Evolutionary conservation across 2,113 vertebrate genomes (phyloP).

Genomic region (Plecturocebus donacophilus): DNA sequence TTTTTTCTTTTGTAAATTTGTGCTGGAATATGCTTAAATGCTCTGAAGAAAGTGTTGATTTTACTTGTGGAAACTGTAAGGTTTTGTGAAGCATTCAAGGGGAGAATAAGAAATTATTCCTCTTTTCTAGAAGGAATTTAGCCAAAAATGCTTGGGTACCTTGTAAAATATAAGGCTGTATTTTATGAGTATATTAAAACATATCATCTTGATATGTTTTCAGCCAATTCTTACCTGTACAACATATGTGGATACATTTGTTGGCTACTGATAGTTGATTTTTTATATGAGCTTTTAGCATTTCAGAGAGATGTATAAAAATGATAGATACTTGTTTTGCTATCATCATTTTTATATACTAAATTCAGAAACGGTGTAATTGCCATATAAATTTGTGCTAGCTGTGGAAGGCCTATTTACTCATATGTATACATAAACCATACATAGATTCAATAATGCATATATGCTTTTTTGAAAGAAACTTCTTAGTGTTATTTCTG

Average conservation of each 20-base stretch:
- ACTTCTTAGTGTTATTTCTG: not conserved
- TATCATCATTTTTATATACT: too few relatives aligned
- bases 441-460: not conserved
- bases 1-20: constrained; percentile 74
- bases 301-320: too few relatives aligned
- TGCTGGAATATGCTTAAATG: constrained; percentile 77
- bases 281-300: not conserved
- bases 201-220: not conserved
- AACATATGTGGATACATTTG: not conserved
- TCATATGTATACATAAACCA: not conserved
- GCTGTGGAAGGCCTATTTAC: not conserved
- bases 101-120: not conserved
- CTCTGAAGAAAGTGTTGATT: constrained; percentile 74
- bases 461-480: not conserved
- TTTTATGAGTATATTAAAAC: not conserved
- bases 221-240: not conserved
- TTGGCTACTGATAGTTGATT: not conserved
- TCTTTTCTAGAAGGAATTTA: not conserved
- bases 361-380: too few relatives aligned
- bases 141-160: not conserved
- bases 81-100: constrained; percentile 65
- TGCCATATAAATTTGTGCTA: too few relatives aligned
- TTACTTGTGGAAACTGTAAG: constrained; percentile 63
- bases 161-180: not conserved
- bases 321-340: too few relatives aligned